phyloP scores from a whole-genome alignment of 2,888 invertebrate genomes.

The Drosophila multiciliata region DNA sequence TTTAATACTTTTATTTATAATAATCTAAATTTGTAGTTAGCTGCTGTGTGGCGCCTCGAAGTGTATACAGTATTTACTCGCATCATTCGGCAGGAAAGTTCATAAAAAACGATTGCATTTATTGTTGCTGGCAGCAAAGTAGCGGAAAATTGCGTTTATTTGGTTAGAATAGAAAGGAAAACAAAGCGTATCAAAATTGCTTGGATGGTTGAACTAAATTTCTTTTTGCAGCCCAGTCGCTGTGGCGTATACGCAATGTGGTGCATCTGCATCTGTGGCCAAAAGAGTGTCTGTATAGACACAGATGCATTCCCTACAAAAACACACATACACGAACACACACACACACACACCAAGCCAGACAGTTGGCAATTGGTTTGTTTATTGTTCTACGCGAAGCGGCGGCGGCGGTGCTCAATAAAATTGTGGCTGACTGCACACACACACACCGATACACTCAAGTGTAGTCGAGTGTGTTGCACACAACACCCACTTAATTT shows the following conservation, averaged over 20 bases:
- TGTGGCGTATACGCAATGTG: conserved; percentile 71
- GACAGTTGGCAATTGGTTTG: conserved; percentile 51
- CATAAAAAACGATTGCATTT: conserved; percentile 61
- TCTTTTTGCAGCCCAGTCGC: conserved; percentile 16
- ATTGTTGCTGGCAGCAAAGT: conserved; percentile 52
- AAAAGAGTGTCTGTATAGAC: background rate
- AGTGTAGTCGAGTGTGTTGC: conserved; percentile 6
- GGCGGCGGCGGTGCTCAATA: conserved; percentile 59
- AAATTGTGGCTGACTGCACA: conserved; percentile 48
- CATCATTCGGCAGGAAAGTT: conserved; percentile 47
- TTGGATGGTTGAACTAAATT: conserved; percentile 62
- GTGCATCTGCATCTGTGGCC: conserved; percentile 1
- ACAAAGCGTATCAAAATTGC: conserved; percentile 30
- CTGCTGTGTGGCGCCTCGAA: conserved; percentile 35
- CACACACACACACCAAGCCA: conserved; percentile 3
- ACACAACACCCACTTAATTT: conserved; percentile 16
- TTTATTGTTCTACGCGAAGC: conserved; percentile 59
- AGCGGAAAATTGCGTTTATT: conserved; percentile 55
- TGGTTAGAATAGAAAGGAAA: conserved; percentile 40
- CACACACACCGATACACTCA: conserved; percentile 6
- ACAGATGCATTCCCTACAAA: conserved; percentile 4
- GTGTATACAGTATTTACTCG: background rate
- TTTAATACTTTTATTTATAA: background rate
- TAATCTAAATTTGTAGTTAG: background rate
- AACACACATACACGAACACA: conserved; percentile 6